Percentiles rank a stretch among this genome's conserved stretches.
These are phyloP conservation scores for Dolichotis patagonum DNA, from an alignment of 2,113 vertebrate genomes.

Conservation along the genomic window DNA sequence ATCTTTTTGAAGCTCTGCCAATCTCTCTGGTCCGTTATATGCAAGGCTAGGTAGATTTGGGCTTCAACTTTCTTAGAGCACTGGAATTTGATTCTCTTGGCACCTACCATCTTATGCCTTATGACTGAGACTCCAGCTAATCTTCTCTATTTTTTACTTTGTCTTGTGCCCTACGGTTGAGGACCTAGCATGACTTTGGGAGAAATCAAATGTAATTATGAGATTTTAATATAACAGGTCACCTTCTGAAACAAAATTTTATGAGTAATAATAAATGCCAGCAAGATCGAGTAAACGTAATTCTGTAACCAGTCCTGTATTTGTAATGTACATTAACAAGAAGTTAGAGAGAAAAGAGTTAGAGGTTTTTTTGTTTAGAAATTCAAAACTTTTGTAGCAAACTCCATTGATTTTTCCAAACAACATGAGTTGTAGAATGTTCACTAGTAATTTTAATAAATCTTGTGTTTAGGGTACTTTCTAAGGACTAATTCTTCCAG, in stretches of 20 bases:
- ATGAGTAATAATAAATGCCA: constrained; percentile 49
- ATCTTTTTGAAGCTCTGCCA: neutral
- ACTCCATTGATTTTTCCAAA: constrained; percentile 42
- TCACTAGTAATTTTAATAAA: constrained; percentile 68
- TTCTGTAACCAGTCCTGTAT: neutral
- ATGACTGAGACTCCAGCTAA: neutral
- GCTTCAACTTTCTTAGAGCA: neutral
- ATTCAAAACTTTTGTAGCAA: constrained; percentile 18
- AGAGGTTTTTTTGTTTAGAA: constrained; percentile 44
- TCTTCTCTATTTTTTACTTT: neutral
- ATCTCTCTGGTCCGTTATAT: neutral
- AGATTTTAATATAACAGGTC: neutral
- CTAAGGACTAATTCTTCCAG: constrained; percentile 65
- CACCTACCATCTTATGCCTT: neutral
- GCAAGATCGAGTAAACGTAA: constrained; percentile 9
- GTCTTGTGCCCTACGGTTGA: neutral
- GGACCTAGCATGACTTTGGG: neutral
- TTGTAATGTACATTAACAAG: constrained; percentile 54
- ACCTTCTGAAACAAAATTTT: constrained; percentile 58
- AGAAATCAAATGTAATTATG: constrained; percentile 13
- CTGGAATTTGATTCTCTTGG: neutral
- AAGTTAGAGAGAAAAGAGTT: constrained; percentile 54
- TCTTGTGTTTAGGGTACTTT: constrained; percentile 65
- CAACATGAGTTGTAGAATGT: constrained; percentile 53
- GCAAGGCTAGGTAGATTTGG: neutral